These are phyloP conservation scores for Oxytorus armatus DNA, from an alignment of 2,888 invertebrate species.

Conservation along the genomic window DNA sequence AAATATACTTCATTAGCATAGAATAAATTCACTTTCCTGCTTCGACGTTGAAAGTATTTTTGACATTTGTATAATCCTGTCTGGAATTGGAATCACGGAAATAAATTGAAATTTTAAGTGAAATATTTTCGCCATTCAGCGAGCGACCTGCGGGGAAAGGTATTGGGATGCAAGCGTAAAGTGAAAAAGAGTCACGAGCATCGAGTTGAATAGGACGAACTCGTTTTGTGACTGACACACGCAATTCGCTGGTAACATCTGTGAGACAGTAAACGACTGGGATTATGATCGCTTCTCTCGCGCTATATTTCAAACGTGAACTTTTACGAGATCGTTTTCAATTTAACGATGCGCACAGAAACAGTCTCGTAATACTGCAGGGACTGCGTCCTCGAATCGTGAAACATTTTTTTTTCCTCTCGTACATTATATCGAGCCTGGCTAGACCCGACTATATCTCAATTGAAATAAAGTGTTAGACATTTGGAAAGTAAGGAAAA, in stretches of 20 bases:
- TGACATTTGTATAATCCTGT: neutral
- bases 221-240: conserved; percentile 27
- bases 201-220: conserved; percentile 37
- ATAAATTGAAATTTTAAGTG: conserved; percentile 4
- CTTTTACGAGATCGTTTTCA: conserved; percentile 55
- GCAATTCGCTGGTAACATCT: conserved; percentile 41
- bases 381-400: neutral
- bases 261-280: conserved; percentile 41
- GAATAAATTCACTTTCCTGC: too few species aligned
- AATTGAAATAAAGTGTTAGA: conserved; percentile 10
- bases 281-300: conserved; percentile 43
- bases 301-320: conserved; percentile 33
- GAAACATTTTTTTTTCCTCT: conserved; percentile 3
- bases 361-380: neutral
- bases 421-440: conserved; percentile 11
- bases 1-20: too few species aligned
- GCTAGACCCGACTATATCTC: conserved; percentile 43
- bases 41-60: too few species aligned
- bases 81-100: neutral
- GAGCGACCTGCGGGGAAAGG: neutral
- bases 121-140: conserved; percentile 3
- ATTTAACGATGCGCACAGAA: conserved; percentile 40
- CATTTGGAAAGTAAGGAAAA: neutral
- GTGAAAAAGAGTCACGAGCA: conserved; percentile 5
- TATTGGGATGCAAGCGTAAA: neutral